phyloP scores from a whole-genome alignment of 2,797 vertebrate species.

The Anisognathus igniventris region DNA sequence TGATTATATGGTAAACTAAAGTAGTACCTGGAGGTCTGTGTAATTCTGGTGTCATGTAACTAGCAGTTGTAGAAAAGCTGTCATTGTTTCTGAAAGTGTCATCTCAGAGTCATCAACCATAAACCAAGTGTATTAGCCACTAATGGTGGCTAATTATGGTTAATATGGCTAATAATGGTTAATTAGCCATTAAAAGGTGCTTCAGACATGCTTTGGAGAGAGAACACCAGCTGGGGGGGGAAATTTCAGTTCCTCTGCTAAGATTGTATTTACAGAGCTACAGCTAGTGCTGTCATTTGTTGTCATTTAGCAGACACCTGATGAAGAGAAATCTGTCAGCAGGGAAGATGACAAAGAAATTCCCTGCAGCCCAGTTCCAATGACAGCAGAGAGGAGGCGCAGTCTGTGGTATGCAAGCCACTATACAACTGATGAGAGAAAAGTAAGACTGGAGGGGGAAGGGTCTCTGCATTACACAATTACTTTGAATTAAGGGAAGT shows the following conservation, averaged over 20 bases:
- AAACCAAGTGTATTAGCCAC: not conserved
- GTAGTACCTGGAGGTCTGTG: not conserved
- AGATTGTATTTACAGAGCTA: not conserved
- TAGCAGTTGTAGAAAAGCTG: not conserved
- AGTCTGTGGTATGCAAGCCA: conserved; percentile 88
- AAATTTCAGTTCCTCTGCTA: not conserved
- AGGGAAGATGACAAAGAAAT: conserved; percentile 77
- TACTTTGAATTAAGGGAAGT: not conserved
- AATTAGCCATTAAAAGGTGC: not conserved
- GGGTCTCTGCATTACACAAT: not conserved
- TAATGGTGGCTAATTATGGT: not conserved
- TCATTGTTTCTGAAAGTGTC: not conserved
- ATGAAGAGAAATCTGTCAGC: conserved; percentile 66
- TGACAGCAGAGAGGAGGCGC: conserved; percentile 83
- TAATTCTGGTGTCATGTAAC: not conserved
- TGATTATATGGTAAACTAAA: not conserved
- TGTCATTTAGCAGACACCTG: conserved; percentile 58
- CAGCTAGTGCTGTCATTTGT: not conserved
- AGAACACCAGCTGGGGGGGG: not conserved
- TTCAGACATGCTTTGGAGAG: not conserved
- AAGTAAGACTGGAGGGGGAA: conserved; percentile 73
- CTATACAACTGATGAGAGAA: conserved; percentile 90
- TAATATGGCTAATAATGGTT: not conserved
- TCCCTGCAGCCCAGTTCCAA: conserved; percentile 71
- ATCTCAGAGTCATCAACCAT: not conserved